Evolutionary conservation across 2,888 invertebrate species (phyloP), one percentile per base, ranked within the genome.

Genomic region (Callyntrura guangdongensis): DNA sequence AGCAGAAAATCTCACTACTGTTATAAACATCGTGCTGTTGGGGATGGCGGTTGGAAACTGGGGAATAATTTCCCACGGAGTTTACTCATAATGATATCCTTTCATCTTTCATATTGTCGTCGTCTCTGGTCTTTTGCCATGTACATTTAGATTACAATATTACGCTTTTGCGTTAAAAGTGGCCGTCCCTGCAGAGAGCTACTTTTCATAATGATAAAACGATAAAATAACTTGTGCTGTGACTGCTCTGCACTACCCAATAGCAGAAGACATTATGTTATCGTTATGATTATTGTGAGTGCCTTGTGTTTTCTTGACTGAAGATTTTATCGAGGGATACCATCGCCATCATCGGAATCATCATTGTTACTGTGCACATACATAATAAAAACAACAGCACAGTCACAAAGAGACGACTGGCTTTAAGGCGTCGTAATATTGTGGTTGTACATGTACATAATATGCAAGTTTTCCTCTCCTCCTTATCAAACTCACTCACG

Each of bases 41-140:
- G 27, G 64, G 61, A 56, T 82, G 72, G 81, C 82, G 88, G 88
- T 88, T 88, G 82, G 88, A 88, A 88, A 82, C 88, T 59, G 22
- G 53, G 27, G 81, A 67, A 53, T 74, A 49, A 74, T 74, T 88
- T 88, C 88, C 82, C 88, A 88, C 88, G 88, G 69, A 88, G 82
- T 82, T 72, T 82, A 56, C 56, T 81, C 88, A 88, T 56, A 69
- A 69, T 82, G 45, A 22, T 56, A 82, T 69, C 81, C 79, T 53
- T 87, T 53, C 81, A 69, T 88, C 25, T 27, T n/a, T 74, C 49
- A 25, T 79, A 27, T 59, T 36, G 69, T 36, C 69, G 3, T 69
- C 12, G 36, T 36, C 45, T 45, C 67, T 67, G 3, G 14, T 36
- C 45, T 5, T 45, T 72, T 45, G 14, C 45, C 11, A 8, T 64